phyloP scores from a whole-genome alignment of 2,113 vertebrate genomes.

The Puffinus mauretanicus region DNA sequence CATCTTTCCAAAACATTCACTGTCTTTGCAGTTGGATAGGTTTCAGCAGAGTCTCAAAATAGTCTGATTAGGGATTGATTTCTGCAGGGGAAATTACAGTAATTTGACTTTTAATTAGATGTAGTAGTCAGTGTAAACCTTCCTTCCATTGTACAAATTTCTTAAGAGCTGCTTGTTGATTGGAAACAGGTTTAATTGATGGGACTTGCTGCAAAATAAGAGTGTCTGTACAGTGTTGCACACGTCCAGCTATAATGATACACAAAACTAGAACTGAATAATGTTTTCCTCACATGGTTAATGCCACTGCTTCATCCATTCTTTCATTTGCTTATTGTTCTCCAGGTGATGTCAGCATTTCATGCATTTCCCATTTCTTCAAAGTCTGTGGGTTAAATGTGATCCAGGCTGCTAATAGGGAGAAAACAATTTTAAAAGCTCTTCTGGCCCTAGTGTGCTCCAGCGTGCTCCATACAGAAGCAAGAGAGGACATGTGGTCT shows the following conservation, averaged over 20 bases:
- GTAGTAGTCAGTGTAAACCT: constrained; percentile 36
- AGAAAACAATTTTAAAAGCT: background rate
- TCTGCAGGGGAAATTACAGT: constrained; percentile 33
- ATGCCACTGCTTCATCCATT: background rate
- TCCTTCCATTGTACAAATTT: constrained; percentile 40
- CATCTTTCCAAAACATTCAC: background rate
- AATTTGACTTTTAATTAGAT: constrained; percentile 58
- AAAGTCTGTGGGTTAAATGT: background rate
- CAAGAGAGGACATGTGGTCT: background rate
- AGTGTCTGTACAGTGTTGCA: background rate
- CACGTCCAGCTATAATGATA: background rate
- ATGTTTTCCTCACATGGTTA: background rate
- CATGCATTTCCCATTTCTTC: background rate
- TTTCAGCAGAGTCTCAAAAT: constrained; percentile 14
- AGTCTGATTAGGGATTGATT: constrained; percentile 48
- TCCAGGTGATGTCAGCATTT: background rate
- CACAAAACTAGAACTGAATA: background rate
- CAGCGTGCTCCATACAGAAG: background rate
- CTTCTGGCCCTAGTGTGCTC: background rate
- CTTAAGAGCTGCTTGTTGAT: constrained; percentile 33
- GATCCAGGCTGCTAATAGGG: background rate
- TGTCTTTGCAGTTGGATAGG: background rate
- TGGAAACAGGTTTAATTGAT: constrained; percentile 27
- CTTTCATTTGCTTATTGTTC: background rate
- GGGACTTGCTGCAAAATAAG: background rate